A percentile compares a stretch with the other conserved stretches of the same genome.
These are phyloP conservation scores for Nematolebias whitei DNA, from an alignment of 2,113 vertebrate genomes.

Conservation along the genomic window DNA sequence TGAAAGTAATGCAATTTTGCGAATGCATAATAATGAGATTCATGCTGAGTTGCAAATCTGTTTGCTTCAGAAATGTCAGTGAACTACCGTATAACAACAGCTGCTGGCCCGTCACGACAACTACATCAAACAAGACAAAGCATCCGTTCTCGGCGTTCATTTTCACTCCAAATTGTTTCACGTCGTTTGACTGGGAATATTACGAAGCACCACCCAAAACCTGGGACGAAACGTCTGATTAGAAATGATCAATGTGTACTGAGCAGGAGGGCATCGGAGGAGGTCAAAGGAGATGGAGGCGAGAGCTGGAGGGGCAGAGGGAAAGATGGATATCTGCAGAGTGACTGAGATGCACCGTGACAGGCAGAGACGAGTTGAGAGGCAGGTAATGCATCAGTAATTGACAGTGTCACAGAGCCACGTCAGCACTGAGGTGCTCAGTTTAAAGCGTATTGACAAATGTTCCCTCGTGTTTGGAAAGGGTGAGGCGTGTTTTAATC, in stretches of 20 bases:
- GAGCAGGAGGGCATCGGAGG: conserved; percentile 23
- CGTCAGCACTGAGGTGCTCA: conserved; percentile 59
- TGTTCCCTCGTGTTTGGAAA: conserved; percentile 27
- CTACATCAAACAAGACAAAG: conserved; percentile 59
- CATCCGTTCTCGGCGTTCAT: conserved; percentile 16
- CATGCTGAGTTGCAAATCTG: conserved; percentile 66
- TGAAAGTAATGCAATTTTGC: conserved; percentile 58
- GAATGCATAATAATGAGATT: conserved; percentile 69
- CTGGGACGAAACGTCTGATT: conserved; percentile 17
- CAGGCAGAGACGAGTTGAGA: conserved; percentile 34
- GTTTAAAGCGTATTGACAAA: conserved; percentile 59
- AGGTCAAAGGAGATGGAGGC: conserved; percentile 36
- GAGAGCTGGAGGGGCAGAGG: conserved; percentile 26
- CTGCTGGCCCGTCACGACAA: conserved; percentile 54
- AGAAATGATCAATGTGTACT: conserved; percentile 38
- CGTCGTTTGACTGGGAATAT: conserved; percentile 26
- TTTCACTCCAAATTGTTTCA: conserved; percentile 20
- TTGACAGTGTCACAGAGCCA: conserved; percentile 51
- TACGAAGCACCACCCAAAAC: conserved; percentile 31
- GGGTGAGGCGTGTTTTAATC: conserved; percentile 67
- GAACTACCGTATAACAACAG: conserved; percentile 43
- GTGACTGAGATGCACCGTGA: conserved; percentile 60
- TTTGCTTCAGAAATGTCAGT: conserved; percentile 55
- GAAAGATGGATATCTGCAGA: conserved; percentile 49
- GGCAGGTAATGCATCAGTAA: conserved; percentile 64